Evolutionary conservation across 1,140 invertebrate genomes (phyloP).

Genomic region (Ditylenchus dipsaci): DNA sequence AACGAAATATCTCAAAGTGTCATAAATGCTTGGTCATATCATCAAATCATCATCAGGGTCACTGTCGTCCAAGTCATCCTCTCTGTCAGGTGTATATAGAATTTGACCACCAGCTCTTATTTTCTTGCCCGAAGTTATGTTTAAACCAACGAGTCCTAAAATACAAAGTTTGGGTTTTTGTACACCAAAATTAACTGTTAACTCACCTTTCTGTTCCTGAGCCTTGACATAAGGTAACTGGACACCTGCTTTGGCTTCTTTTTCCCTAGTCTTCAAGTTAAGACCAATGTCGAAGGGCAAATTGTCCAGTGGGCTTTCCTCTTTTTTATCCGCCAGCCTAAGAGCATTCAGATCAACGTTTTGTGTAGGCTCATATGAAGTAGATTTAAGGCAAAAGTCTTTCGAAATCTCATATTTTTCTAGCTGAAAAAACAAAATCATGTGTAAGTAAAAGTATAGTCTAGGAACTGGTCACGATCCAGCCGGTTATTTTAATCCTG

Average conservation of each 20-base stretch:
- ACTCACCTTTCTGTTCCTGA: conserved; percentile 32
- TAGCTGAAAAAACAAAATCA: background rate
- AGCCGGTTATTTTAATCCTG: too few relatives aligned
- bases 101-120: conserved; percentile 47
- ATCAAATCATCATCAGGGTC: conserved; percentile 55
- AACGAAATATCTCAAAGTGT: too few relatives aligned
- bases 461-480: too few relatives aligned
- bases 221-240: conserved; percentile 32
- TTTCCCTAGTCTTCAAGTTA: conserved; percentile 31
- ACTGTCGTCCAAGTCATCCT: conserved; percentile 52
- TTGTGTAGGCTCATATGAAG: background rate
- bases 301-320: background rate
- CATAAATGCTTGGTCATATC: conserved; percentile 45
- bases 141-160: conserved; percentile 32
- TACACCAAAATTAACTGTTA: background rate
- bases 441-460: background rate
- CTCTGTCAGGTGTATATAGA: conserved; percentile 48
- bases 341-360: too few relatives aligned
- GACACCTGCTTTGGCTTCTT: conserved; percentile 26
- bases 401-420: background rate
- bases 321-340: too few relatives aligned
- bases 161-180: background rate
- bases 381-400: conserved; percentile 1
- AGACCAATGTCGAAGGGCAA: conserved; percentile 38
- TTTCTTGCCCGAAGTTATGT: conserved; percentile 38